Conservation (phyloP, 1,140 invertebrate genomes). For the Caenorhabditis brenneri region DNA sequence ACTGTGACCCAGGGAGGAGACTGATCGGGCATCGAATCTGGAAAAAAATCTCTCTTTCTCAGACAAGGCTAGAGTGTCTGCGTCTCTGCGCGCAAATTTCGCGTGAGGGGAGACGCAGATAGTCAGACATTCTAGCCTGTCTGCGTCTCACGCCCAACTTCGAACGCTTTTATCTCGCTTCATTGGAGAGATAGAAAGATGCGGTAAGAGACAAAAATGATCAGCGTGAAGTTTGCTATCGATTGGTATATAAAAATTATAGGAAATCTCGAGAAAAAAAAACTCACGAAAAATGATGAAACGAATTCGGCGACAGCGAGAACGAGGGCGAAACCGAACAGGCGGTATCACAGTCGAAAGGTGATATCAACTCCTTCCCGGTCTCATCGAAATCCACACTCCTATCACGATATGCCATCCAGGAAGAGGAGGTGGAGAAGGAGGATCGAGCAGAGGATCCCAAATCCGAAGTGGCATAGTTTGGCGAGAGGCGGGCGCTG, state of each 20-base stretch:
- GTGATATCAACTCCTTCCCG: neutral
- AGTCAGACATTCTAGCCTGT: no score
- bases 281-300: conserved; percentile 12
- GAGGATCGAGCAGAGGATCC: conserved; percentile 63
- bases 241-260: no score
- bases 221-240: no score
- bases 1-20: conserved; percentile 3
- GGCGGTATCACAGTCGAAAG: neutral
- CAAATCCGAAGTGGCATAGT: conserved; percentile 67
- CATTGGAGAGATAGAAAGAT: no score
- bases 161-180: no score
- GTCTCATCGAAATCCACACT: neutral
- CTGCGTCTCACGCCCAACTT: no score
- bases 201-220: no score
- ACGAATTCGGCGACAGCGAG: neutral
- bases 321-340: neutral
- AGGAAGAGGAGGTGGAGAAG: conserved; percentile 56
- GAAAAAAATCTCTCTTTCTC: no score
- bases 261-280: no score
- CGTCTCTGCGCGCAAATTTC: no score
- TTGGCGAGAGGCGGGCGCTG: conserved; percentile 63
- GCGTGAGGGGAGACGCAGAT: no score
- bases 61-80: no score
- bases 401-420: conserved; percentile 64
- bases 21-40: conserved; percentile 7